These are phyloP conservation scores for Watsonalla binaria DNA, from an alignment of 2,888 invertebrate genomes.

Conservation along the genomic window DNA sequence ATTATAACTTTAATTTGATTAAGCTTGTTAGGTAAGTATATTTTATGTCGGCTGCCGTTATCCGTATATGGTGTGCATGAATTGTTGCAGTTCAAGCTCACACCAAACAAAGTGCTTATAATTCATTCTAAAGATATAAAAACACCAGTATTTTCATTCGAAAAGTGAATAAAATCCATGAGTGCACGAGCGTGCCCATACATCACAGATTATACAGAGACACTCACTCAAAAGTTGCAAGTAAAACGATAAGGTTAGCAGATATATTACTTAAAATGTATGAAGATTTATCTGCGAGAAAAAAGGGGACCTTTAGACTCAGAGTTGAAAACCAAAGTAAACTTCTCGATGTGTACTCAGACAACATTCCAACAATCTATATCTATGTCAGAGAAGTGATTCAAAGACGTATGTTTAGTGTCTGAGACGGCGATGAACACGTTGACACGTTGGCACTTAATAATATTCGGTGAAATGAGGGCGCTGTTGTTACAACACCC, in stretches of 20 bases:
- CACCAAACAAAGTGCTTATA: not conserved
- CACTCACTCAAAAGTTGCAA: conserved; percentile 37
- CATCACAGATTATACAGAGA: conserved; percentile 38
- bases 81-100: not conserved
- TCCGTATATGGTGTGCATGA: too few species aligned
- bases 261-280: conserved; percentile 29
- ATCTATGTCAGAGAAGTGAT: too few species aligned
- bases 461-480: too few species aligned
- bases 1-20: too few species aligned
- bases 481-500: too few species aligned
- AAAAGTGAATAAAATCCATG: conserved; percentile 21
- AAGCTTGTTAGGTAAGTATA: too few species aligned
- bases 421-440: too few species aligned
- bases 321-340: not conserved
- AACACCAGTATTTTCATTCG: conserved; percentile 7
- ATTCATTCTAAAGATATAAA: not conserved
- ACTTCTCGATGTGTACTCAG: too few species aligned
- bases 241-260: conserved; percentile 22
- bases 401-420: too few species aligned
- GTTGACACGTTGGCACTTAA: too few species aligned
- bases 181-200: conserved; percentile 21
- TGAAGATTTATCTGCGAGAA: conserved; percentile 22
- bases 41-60: too few species aligned
- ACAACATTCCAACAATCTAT: too few species aligned
- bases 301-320: conserved; percentile 1